Evolutionary conservation across 2,113 vertebrate genomes (phyloP), one percentile per base, ranked within the genome.

Genomic region (Glareola pratincola): DNA sequence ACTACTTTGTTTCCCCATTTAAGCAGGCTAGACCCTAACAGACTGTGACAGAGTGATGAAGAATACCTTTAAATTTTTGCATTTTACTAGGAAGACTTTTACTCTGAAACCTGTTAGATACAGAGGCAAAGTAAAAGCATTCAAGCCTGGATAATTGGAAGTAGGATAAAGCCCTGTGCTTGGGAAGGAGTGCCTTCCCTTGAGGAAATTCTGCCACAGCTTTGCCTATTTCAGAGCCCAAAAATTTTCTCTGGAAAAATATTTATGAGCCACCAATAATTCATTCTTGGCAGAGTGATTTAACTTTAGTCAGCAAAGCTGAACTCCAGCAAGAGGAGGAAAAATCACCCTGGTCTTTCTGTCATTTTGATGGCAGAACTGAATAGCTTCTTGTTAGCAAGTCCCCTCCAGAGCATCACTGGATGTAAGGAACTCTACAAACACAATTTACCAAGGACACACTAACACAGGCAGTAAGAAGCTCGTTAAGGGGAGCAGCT

Each of bases 281-380:
- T 95, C 91, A 92, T 84, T 60, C 79, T 73, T 82, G 50, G 59
- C 63, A 92, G 48, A 77, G 39, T 4, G 19, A 91, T 85, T 94
- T 78, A 94, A 86, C 83, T 81, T 84, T 14, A 94, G 76, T 71
- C 94, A 94, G 91, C 80, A 95, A 91, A 89, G 68, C 41, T 91
- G 56, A 89, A 80, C 34, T 83, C 68, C 45, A 85, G 45, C 19
- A 90, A 66, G 45, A 71, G 14, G 13, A 82, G 18, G 57, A 83
- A 96, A 96, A 96, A 90, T 71, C 66, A 66, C 12, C 37, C 80
- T 37, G 20, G 50, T 79, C 48, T 56, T 81, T 71, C 75, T 76
- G 74, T 66, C 62, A 50, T 36, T 92, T 85, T 79, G 73, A 88
- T 15, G 45, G 77, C 36, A 96, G 39, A 94, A 78, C 30, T 37